Conservation (phyloP, 2,888 invertebrate species). For the Lasioglossum lativentre region DNA sequence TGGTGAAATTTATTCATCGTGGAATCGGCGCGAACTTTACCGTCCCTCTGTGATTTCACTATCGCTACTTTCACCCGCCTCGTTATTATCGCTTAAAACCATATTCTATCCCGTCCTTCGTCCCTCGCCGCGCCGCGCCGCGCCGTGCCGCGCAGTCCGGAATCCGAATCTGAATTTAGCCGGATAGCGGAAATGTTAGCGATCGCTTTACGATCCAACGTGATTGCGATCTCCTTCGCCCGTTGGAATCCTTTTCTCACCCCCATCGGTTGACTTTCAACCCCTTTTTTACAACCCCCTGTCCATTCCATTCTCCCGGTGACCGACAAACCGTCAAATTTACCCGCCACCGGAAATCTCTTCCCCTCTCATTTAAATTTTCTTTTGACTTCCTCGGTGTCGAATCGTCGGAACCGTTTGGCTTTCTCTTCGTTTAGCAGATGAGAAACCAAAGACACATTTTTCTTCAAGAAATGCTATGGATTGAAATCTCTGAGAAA, state of each 20-base stretch:
- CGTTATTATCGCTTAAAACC: constrained; percentile 57
- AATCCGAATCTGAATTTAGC: constrained; percentile 39
- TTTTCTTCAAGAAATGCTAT: too few species aligned
- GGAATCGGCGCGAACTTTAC: constrained; percentile 37
- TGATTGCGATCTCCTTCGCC: constrained; percentile 65
- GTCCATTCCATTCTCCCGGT: background rate
- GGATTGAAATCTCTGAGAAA: too few species aligned
- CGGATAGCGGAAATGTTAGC: constrained; percentile 53
- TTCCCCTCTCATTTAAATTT: background rate
- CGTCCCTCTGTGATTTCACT: constrained; percentile 30
- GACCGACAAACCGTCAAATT: constrained; percentile 8
- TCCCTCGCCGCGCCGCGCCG: background rate
- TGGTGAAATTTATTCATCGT: constrained; percentile 49
- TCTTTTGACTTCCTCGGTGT: background rate
- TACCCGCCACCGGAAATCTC: background rate
- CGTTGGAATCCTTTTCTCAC: constrained; percentile 20
- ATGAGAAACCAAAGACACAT: too few species aligned
- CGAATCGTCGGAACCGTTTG: background rate
- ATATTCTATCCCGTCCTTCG: constrained; percentile 29
- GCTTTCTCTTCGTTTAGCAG: background rate
- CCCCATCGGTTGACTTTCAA: constrained; percentile 3
- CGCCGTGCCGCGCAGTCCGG: background rate
- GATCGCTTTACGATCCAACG: constrained; percentile 69
- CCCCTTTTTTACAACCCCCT: background rate
- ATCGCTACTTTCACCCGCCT: constrained; percentile 36